Evolutionary conservation across 2,797 vertebrate species (phyloP).

Genomic region (Catharus ustulatus): DNA sequence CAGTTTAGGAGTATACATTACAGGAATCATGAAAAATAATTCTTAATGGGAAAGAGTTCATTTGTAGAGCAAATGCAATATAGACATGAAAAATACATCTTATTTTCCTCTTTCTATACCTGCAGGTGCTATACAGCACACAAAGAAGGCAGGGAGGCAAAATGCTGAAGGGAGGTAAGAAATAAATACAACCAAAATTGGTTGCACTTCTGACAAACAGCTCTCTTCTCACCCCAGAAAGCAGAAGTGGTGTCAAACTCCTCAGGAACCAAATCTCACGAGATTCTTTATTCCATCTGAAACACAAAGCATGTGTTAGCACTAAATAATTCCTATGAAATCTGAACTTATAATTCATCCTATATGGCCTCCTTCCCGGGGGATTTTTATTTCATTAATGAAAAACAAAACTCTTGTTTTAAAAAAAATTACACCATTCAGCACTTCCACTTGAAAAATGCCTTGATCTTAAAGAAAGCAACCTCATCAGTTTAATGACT

Average conservation of each 20-base stretch:
- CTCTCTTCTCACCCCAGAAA: neutral
- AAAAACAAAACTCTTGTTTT: slow-evolving; percentile 48
- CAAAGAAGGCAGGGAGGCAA: neutral
- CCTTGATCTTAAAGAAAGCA: slow-evolving; percentile 13
- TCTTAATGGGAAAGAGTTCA: neutral
- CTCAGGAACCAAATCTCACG: slow-evolving; percentile 29
- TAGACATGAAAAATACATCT: neutral
- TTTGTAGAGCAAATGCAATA: neutral
- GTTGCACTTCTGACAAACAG: neutral
- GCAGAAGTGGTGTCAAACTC: neutral
- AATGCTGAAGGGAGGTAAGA: neutral
- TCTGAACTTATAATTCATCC: slow-evolving; percentile 36
- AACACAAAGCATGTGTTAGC: slow-evolving; percentile 20
- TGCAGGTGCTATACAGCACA: neutral
- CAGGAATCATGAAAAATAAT: neutral
- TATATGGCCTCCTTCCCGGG: neutral
- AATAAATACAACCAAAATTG: neutral
- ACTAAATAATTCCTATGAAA: slow-evolving; percentile 44
- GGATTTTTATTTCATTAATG: slow-evolving; percentile 59
- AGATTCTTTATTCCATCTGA: slow-evolving; percentile 14
- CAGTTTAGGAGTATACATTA: neutral
- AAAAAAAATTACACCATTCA: neutral
- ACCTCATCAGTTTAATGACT: slow-evolving; percentile 3
- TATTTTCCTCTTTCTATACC: neutral
- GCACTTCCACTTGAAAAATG: slow-evolving; percentile 36